These are phyloP conservation scores for Otus sunia DNA, from an alignment of 2,113 vertebrate species.

Conservation along the genomic window DNA sequence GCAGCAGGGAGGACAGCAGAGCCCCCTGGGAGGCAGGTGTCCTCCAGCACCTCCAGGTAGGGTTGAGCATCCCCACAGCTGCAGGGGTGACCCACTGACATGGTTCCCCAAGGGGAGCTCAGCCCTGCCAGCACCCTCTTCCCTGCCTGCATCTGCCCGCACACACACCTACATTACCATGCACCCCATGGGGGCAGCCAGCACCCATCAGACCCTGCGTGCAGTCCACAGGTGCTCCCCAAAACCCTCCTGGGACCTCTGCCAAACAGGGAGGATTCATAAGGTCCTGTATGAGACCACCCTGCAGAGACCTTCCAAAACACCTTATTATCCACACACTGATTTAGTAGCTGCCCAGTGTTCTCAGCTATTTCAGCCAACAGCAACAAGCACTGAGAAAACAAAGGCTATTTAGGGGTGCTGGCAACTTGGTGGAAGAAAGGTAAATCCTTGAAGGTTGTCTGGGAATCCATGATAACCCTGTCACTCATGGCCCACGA, in stretches of 20 bases:
- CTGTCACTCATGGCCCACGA: accelerated
- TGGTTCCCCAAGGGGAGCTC: background rate
- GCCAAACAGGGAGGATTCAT: background rate
- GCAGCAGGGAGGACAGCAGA: background rate
- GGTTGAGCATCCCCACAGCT: background rate
- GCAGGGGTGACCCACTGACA: background rate
- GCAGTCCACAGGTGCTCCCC: background rate
- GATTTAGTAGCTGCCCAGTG: accelerated
- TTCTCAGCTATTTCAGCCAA: background rate
- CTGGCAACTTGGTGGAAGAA: background rate
- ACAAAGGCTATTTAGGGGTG: background rate
- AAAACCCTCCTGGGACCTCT: background rate
- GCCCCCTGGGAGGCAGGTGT: background rate
- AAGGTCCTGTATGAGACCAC: background rate
- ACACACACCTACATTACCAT: background rate
- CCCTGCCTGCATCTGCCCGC: background rate
- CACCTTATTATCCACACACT: background rate
- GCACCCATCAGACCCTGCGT: background rate
- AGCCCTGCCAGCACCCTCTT: background rate
- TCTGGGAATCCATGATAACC: background rate
- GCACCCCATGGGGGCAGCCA: background rate
- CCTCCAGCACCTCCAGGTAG: background rate
- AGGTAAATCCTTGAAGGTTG: background rate
- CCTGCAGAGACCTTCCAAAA: background rate
- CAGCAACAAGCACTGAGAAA: background rate